A percentile compares a stretch with the other conserved stretches of the same genome.
Conservation (phyloP, 2,113 vertebrate genomes). For the Himantopus leucocephalus region DNA sequence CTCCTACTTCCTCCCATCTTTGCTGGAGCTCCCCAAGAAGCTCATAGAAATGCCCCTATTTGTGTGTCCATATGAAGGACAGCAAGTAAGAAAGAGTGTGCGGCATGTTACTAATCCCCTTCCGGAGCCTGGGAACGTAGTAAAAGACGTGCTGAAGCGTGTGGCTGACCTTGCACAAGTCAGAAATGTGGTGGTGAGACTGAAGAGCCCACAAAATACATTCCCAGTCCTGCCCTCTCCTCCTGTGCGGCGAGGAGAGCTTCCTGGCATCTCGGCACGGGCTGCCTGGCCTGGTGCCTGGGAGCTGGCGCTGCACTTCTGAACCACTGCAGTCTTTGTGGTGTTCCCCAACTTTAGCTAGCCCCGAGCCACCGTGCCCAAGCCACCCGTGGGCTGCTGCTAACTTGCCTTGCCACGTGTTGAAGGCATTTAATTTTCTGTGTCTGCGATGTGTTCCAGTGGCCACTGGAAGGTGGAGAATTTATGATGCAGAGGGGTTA, state of each 20-base stretch:
- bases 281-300: background rate
- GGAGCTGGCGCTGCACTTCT: background rate
- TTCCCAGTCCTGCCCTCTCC: background rate
- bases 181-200: background rate
- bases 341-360: background rate
- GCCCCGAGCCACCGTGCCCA: background rate
- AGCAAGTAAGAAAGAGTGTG: background rate
- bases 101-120: background rate
- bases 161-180: background rate
- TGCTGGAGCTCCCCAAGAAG: background rate
- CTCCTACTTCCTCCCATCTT: background rate
- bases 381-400: background rate
- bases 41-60: background rate
- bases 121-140: background rate
- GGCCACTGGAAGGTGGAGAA: background rate
- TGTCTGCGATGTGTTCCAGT: background rate
- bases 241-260: background rate
- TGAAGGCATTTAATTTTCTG: background rate
- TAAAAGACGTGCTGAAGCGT: background rate
- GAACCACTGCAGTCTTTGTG: background rate
- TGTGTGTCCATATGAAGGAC: background rate
- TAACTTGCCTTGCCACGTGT: background rate
- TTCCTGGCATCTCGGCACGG: background rate
- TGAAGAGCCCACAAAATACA: background rate
- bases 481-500: background rate